Base-by-base conservation (phyloP, 2,888 invertebrate species). In the Cerceris ruficornis region DNA sequence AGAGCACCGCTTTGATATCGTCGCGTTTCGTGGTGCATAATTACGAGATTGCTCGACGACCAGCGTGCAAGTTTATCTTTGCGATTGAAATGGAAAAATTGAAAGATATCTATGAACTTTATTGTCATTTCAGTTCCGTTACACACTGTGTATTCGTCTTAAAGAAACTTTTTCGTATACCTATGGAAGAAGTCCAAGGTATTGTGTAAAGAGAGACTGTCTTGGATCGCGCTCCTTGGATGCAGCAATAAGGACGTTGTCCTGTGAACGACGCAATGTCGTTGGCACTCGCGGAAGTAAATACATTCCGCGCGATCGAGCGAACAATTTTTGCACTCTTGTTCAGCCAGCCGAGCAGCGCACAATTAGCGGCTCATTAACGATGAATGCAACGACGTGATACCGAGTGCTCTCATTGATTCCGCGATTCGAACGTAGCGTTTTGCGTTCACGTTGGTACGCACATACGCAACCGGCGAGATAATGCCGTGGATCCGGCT, bases 1-100 rank as follows among this genome's bases (percentile, higher is more conserved):
- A 86, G 77, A 82, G 75, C 80, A 70, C 67, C 75, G 82, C 86
- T 83, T 86, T 83, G 84, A 87, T 83, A 81, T 77, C 70, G 79
- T 72, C 78, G 76, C 66, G 78, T 80, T 67, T 73, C 75, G 65
- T 52, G 64, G 64, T 69, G 76, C 82, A 84, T 84, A 84, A 84
- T 84, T 84, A 84, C 84, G 81, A 77, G 84, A 84, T 83, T 84
- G 75, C 82, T 75, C 67, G 76, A 76, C 70, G 62, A 82, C 77
- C 71, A 55, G 42, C 62, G 49, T 42, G 41, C 64, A 59, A 68
- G 62, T 67, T 55, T 14, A 8, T 46, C 8, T 7, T n/a, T 13
- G 54, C 7, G 7, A 15, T n/a, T 54, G n/a, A n/a, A n/a, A 14
- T 7, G 7, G 7, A n/a, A n/a, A 7, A 11, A 54, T 54, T 54